These are phyloP conservation scores for Athripsodes cinereus DNA, from an alignment of 2,888 invertebrate genomes.

Conservation along the genomic window DNA sequence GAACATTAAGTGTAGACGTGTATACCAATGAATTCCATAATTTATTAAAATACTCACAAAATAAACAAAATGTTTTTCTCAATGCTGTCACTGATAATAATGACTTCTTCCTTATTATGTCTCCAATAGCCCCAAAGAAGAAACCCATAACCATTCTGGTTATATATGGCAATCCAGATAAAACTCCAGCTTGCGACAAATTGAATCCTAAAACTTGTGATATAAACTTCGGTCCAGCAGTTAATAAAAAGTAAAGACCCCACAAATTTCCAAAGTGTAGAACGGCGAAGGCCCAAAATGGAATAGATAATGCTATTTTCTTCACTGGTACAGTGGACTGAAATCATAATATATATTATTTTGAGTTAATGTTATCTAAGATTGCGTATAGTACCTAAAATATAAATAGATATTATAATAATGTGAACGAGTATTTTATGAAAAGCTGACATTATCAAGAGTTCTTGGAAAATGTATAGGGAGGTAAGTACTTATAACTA, in stretches of 20 bases:
- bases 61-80: constrained; percentile 60
- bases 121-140: constrained; percentile 64
- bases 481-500: too few relatives aligned
- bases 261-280: constrained; percentile 73
- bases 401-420: too few relatives aligned
- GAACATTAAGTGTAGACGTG: too few relatives aligned
- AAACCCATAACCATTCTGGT: constrained; percentile 63
- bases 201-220: constrained; percentile 67
- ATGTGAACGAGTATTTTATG: too few relatives aligned
- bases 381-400: too few relatives aligned
- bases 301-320: constrained; percentile 56
- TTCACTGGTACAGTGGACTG: constrained; percentile 62
- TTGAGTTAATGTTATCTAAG: too few relatives aligned
- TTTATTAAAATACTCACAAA: constrained; percentile 55
- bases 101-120: constrained; percentile 49
- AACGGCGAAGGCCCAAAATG: constrained; percentile 60
- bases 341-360: too few relatives aligned
- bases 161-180: constrained; percentile 66
- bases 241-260: constrained; percentile 70
- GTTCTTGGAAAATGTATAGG: too few relatives aligned
- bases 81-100: constrained; percentile 48
- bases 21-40: too few relatives aligned
- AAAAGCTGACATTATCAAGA: too few relatives aligned
- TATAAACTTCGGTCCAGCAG: constrained; percentile 69
- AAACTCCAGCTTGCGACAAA: constrained; percentile 61